Percentiles rank a stretch among this genome's conserved stretches.
phyloP scores from a whole-genome alignment of 1,140 invertebrate species.

The Leptonema lineaticorne region DNA sequence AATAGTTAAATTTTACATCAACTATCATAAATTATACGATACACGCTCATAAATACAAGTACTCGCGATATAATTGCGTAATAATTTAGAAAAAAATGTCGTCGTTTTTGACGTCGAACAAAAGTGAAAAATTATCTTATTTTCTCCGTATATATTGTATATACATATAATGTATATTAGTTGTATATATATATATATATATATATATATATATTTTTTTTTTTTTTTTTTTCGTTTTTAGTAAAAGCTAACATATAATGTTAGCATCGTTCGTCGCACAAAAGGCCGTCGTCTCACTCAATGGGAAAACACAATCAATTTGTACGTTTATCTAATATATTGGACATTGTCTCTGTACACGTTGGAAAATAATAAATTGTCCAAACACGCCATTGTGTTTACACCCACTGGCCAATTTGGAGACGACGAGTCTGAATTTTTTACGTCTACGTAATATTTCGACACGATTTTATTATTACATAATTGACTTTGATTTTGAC shows the following conservation, averaged over 20 bases:
- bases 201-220: too few relatives aligned
- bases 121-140: slow-evolving; percentile 11
- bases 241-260: neutral
- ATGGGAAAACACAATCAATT: slow-evolving; percentile 24
- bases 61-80: neutral
- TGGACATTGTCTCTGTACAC: slow-evolving; percentile 33
- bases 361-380: slow-evolving; percentile 39
- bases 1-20: too few relatives aligned
- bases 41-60: neutral
- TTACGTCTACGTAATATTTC: neutral
- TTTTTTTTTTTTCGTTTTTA: neutral
- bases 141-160: too few relatives aligned
- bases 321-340: slow-evolving; percentile 33
- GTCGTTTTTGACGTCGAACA: neutral
- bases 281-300: neutral
- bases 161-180: too few relatives aligned
- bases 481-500: neutral
- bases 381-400: slow-evolving; percentile 35
- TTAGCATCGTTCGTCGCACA: neutral
- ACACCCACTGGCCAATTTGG: slow-evolving; percentile 34
- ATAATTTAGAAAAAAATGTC: neutral
- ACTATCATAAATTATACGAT: neutral
- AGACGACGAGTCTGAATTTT: slow-evolving; percentile 9
- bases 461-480: neutral
- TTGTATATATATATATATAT: too few relatives aligned